Base-by-base conservation (phyloP, 2,888 invertebrate genomes). In the Pilophorus perplexus region DNA sequence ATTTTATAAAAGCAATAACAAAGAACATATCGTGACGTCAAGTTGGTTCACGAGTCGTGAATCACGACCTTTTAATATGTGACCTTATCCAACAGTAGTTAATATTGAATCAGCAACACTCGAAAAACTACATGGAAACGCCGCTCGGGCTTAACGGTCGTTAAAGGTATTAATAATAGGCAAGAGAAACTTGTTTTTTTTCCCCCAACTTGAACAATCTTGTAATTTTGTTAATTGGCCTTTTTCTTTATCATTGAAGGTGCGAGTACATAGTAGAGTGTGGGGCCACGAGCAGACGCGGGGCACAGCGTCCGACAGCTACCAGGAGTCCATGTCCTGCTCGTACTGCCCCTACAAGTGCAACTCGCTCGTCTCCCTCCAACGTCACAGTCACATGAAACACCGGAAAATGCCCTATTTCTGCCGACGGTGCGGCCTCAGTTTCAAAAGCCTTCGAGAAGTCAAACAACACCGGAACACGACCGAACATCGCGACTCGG, bases 381-480 rank as follows among this genome's bases (percentile, higher is more conserved):
- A 89, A 66, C 83, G 86, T 5, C 75, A 74, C 89, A 88, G 75
- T 79, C 84, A 62, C 10, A 60, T 67, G 40, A 70, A 68, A 27
- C 71, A 71, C 46, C 42, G 44, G 2, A 62, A 59, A 18, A 64
- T 66, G 27, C 60, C 69, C 4, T 57, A 67, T 3, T 83, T 85
- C 68, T 91, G 91, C 73, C 81, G 85, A 0, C 81, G 84, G 3
- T 91, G 91, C 73, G 66, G 72, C 16, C 74, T 83, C 71, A 83
- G 82, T 42, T 90, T 90, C 71, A 75, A 78, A 5, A 81, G 82
- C 2, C 77, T 84, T 0, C 75, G 77, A 12, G 84, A 86, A 71
- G 87, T 87, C 0, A 83, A 83, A 40, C 76, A 79, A 8, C 90
- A 90, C 75, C 81, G 90, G 1, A 81, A 83, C 68, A 82, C 85